Evolutionary conservation across 2,113 vertebrate species (phyloP).

Genomic region (Caranx ignobilis): DNA sequence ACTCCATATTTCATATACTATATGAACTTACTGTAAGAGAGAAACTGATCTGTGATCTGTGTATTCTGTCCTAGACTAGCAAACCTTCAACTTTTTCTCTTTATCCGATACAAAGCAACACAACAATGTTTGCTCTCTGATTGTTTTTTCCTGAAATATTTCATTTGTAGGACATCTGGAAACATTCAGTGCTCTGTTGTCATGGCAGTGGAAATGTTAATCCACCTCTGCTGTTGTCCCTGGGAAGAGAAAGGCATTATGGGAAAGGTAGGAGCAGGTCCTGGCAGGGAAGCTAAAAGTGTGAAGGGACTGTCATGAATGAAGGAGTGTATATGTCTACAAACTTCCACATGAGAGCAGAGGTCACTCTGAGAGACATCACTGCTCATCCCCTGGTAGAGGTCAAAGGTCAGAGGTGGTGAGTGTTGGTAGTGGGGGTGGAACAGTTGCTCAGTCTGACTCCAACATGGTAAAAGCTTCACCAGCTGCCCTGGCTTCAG

Average conservation of each 20-base stretch:
- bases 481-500: constrained; percentile 48
- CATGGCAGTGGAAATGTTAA: constrained; percentile 7
- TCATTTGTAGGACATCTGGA: constrained; percentile 51
- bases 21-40: neutral
- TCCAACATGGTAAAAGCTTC: constrained; percentile 42
- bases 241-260: constrained; percentile 14
- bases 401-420: constrained; percentile 53
- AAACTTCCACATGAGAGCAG: constrained; percentile 30
- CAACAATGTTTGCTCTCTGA: neutral
- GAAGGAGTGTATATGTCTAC: constrained; percentile 4
- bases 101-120: neutral
- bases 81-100: neutral
- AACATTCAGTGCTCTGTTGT: constrained; percentile 24
- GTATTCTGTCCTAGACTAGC: constrained; percentile 10
- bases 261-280: constrained; percentile 14
- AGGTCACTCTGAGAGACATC: constrained; percentile 19
- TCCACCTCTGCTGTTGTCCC: neutral
- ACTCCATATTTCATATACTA: neutral
- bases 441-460: constrained; percentile 23
- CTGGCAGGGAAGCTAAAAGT: neutral
- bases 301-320: neutral
- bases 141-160: neutral
- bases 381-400: constrained; percentile 37
- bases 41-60: neutral
- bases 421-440: constrained; percentile 37